Evolutionary conservation across 2,888 invertebrate genomes (phyloP).

Genomic region (Macaria liturata): DNA sequence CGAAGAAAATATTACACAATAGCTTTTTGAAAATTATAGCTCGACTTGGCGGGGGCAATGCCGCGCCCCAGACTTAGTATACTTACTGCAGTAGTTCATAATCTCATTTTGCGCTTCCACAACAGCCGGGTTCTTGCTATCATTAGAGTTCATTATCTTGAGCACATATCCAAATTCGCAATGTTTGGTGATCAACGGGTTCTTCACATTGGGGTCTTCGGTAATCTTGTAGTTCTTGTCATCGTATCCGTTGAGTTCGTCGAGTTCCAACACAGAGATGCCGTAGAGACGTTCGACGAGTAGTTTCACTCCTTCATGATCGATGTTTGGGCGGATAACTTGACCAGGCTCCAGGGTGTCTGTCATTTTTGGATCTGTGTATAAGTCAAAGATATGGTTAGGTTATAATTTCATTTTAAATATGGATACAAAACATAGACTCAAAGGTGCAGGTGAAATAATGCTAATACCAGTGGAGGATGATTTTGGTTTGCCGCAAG

Average conservation of each 20-base stretch:
- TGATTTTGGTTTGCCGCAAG: too few species aligned
- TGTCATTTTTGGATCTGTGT: constrained; percentile 43
- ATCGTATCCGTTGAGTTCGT: constrained; percentile 89
- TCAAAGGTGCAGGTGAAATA: too few species aligned
- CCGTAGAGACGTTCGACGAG: constrained; percentile 85
- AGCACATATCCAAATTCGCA: constrained; percentile 88
- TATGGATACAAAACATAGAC: too few species aligned
- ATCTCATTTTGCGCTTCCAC: constrained; percentile 90
- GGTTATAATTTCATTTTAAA: too few species aligned
- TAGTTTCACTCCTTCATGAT: constrained; percentile 75
- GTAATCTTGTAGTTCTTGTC: constrained; percentile 89
- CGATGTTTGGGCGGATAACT: constrained; percentile 82
- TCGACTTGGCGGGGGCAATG: too few species aligned
- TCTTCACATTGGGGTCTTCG: constrained; percentile 83
- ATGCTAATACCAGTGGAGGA: too few species aligned
- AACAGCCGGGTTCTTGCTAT: constrained; percentile 86
- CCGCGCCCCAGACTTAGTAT: too few species aligned
- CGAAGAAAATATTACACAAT: too few species aligned
- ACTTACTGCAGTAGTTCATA: constrained; percentile 88
- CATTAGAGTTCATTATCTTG: constrained; percentile 92
- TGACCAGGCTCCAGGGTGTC: constrained; percentile 78
- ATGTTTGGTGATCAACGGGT: constrained; percentile 82
- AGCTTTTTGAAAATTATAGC: too few species aligned
- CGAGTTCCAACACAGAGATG: constrained; percentile 80
- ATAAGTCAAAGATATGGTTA: too few species aligned